Evolutionary conservation across 1,140 invertebrate genomes (phyloP), one percentile per base, ranked within the genome.

Genomic region (Brachionus angularis): DNA sequence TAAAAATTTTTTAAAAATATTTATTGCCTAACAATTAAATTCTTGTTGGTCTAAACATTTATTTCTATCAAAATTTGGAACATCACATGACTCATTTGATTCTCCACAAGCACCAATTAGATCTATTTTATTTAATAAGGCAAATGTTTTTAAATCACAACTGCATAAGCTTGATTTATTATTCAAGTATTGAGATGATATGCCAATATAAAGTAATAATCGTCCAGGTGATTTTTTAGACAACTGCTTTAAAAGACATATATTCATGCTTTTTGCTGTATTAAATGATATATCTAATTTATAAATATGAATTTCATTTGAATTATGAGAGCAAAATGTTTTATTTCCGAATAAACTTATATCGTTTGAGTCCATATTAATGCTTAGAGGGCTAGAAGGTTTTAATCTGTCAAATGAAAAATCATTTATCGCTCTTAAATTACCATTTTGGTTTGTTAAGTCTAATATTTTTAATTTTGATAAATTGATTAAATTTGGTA

Each of bases 181-280:
- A 18, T 58, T 23, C 7, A 33, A 23, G n/a, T 36, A 39, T 4
- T 58, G 18, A 25, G 10, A 23, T 10, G 36, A 21, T 10, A 58
- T 23, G 5, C 18, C 31, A n/a, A 58, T 34, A 58, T 58, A 39
- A 39, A 58, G 39, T 34, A 39, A 31, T 1, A 58, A 23, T 36
- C 25, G 21, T 12, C 25, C 39, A 2, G 53, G 12, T 23, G 39
- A 23, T 10, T 58, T 46, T n/a, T 39, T 47, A 23, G 23, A 47
- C 12, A 67, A 25, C 47, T 67, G 62, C 25, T 44, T 47, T 29
- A 67, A 23, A 16, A 67, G 33, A 50, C 62, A 67, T 29, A 47
- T 18, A 12, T 46, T 18, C 62, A 67, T 47, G 10, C 29, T 47
- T 2, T 2, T 29, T 16, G 34, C 33, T 47, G 62, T 27, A 23